Evolutionary conservation across 2,797 vertebrate species (phyloP), one percentile per base, ranked within the genome.

Genomic region (Chaenodraco wilsoni): DNA sequence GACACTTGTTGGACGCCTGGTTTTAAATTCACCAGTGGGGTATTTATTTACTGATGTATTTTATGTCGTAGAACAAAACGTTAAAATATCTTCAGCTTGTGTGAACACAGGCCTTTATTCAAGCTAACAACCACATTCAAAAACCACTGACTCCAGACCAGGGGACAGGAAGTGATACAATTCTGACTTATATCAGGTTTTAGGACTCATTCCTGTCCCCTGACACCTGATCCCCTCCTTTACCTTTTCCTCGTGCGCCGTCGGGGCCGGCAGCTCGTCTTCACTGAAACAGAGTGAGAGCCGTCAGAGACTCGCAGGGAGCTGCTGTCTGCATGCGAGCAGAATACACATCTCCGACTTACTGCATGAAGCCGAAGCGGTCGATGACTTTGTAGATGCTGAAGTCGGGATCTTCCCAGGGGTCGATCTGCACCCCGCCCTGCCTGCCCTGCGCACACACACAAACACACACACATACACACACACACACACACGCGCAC

Each of bases 311-410:
- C 31, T 1, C 0, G 12, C 9, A 13, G 8, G 33, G 8, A 37
- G 16, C 16, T 37, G 9, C 16, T 21, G 5, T 17, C 37, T 2
- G 6, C 1, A 37, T 0, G 48, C 0, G 12, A 5, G 14, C 16
- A 49, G 15, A 10, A 8, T 9, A 21, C 0, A 0, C 3, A 17
- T 5, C 16, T 40, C 0, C 0, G 27, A 95, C 96, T 96, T 87
- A 97, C 96, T 96, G 96, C 90, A 96, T 92, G 92, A 97, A 97
- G 82, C 96, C 96, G 52, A 96, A 96, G 49, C 96, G 95, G 84
- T 97, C 96, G 2, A 95, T 95, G 87, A 95, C 94, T 90, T 96
- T 96, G 84, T 96, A 96, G 64, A 97, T 86, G 0, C 89, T 91
- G 89, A 95, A 96, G 83, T 96, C 93, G 0, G 95, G 94, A 93